A percentile compares a stretch with the other conserved stretches of the same genome.
Evolutionary conservation across 1,140 invertebrate species (phyloP).

Genomic region (Zophobas atratus): DNA sequence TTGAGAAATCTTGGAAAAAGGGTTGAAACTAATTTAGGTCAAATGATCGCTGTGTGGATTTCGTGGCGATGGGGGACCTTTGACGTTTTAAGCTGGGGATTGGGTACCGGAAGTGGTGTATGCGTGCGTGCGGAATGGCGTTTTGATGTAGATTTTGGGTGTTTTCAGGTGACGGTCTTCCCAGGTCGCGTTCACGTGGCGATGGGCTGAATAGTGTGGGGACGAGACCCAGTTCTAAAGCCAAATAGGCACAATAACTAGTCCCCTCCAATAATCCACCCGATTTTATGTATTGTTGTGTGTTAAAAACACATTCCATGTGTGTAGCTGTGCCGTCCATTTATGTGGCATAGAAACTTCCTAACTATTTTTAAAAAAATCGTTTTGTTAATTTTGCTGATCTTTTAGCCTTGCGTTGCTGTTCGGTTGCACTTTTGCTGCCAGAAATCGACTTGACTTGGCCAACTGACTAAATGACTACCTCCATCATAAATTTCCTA

Average conservation of each 20-base stretch:
- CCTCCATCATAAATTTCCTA: conserved; percentile 32
- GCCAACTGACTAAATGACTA: conserved; percentile 39
- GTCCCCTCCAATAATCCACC: conserved; percentile 54
- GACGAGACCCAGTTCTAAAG: conserved; percentile 66
- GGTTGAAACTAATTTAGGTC: too few species aligned
- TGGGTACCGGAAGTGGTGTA: too few species aligned
- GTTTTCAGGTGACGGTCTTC: conserved; percentile 67
- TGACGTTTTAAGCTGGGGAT: too few species aligned
- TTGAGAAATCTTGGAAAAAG: too few species aligned
- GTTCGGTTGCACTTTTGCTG: conserved; percentile 51
- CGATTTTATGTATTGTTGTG: conserved; percentile 45
- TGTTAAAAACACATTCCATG: conserved; percentile 52
- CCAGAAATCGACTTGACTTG: conserved; percentile 33
- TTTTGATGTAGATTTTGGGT: not conserved
- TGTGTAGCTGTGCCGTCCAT: conserved; percentile 57
- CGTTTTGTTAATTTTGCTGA: conserved; percentile 7
- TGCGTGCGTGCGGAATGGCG: too few species aligned
- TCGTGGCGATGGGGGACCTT: too few species aligned
- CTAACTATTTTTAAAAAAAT: conserved; percentile 37
- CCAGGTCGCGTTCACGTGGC: conserved; percentile 78
- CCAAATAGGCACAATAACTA: conserved; percentile 61
- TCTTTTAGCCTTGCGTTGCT: conserved; percentile 56
- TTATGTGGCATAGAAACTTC: conserved; percentile 51
- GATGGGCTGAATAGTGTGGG: conserved; percentile 78
- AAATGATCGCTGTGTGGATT: too few species aligned